phyloP scores from a whole-genome alignment of 2,888 invertebrate species.

The Sarcophaga subvicina region DNA sequence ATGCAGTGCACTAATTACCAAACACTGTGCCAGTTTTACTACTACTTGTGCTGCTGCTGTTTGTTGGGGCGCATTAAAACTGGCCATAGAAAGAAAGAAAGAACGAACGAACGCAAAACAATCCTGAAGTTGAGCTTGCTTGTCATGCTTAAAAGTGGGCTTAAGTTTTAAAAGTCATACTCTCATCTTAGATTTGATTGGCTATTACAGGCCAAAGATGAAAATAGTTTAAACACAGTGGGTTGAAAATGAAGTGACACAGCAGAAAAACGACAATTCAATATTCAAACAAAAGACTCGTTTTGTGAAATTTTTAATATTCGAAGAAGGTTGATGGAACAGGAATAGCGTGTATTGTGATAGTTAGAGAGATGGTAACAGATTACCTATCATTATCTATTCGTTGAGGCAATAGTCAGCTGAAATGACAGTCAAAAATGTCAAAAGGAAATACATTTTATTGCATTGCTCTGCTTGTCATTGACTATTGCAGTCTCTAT shows the following conservation, averaged over 20 bases:
- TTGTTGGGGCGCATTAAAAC: background rate
- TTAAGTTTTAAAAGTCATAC: conserved; percentile 42
- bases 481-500: conserved; percentile 77
- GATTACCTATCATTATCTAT: too few relatives aligned
- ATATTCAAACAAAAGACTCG: conserved; percentile 5
- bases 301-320: background rate
- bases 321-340: too few relatives aligned
- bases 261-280: background rate
- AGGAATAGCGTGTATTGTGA: too few relatives aligned
- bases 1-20: conserved; percentile 60
- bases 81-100: conserved; percentile 5
- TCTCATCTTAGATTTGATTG: background rate
- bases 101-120: conserved; percentile 33
- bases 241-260: background rate
- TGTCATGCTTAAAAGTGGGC: conserved; percentile 59
- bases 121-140: conserved; percentile 58
- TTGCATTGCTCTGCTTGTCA: too few relatives aligned
- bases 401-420: too few relatives aligned
- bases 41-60: too few relatives aligned
- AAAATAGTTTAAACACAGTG: conserved; percentile 38
- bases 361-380: too few relatives aligned
- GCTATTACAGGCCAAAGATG: conserved; percentile 3
- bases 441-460: too few relatives aligned
- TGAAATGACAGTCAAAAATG: too few relatives aligned
- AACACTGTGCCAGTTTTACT: conserved; percentile 8